Base-by-base conservation (phyloP, 2,113 vertebrate species). In the Antennarius striatus region DNA sequence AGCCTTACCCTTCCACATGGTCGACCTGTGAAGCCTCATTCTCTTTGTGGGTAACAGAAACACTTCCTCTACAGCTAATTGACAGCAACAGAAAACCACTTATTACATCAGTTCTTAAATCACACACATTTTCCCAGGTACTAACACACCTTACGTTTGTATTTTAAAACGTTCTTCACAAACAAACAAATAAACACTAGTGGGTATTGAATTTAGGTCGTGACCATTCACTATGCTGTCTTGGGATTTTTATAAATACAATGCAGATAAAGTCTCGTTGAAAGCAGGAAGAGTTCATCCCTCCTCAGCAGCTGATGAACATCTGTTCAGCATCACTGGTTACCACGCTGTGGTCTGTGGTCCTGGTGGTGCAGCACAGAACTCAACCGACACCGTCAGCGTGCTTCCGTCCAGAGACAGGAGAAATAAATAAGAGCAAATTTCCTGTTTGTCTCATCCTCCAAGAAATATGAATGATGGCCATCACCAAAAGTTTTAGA, bases 311-410 rank as follows among this genome's bases (percentile, higher is more conserved):
- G 79, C 84, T 77, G 84, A 89, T 68, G 71, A 89, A 88, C 89
- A 90, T 90, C 87, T 88, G 89, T 83, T 85, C 70, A 68, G 79
- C 77, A 75, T 89, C 84, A 89, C 83, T 8, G 79, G 78, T 63
- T 71, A 13, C 73, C 68, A 75, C 76, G 67, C 59, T 74, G 81
- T 68, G 83, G 82, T 74, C 58, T 30, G 75, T 63, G 82, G 72
- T 80, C 68, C 72, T 67, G 72, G 50, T 77, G 78, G 59, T 61
- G 63, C 73, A 52, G 73, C 0, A 29, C 55, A 59, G 64, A 48
- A 60, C 67, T 71, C 74, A 68, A 57, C 71, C 68, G 77, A 75
- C 81, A 52, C 62, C 63, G 75, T 43, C 10, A 8, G 64, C 42
- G 0, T 30, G 71, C 55, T 49, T 63, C 59, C 52, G 56, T 63